Evolutionary conservation across 2,888 invertebrate species (phyloP), one percentile per base, ranked within the genome.

Genomic region (Boloria euphrosyne): DNA sequence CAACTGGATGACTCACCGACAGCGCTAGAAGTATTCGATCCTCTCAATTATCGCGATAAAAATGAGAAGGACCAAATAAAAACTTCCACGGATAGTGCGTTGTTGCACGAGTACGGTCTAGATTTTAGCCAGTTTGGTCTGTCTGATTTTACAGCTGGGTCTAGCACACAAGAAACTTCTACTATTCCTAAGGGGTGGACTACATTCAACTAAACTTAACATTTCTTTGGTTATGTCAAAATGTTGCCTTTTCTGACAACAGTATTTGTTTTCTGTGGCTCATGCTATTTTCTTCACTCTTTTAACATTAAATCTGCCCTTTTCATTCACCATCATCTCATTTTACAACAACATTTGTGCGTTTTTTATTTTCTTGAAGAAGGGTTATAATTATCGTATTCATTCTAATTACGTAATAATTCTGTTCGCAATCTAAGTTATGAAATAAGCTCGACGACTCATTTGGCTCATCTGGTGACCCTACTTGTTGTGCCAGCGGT

Each of bases 71-170:
- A 87, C 66, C 83, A 79, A 87, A 92, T 82, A 70, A 88, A 86
- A 75, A 75, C 80, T 4, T 83, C 88, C 5, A 81, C 89, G 67
- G 95, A 95, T 77, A 93, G 94, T 77, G 95, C 95, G 78, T 89
- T 96, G 64, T 90, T 96, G 71, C 94, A 95, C 76, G 96, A 96
- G 76, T 96, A 96, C 77, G 96, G 96, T 62, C 87, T 96, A 73
- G 95, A 96, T 84, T 95, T 96, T 73, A 90, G 90, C 72, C 85
- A 85, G 69, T 91, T 89, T 71, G 87, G 85, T 47, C 74, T 90
- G 80, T 90, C 93, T 73, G 93, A 93, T 71, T 89, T 92, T 70
- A 79, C 86, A 55, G 78, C 83, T 14, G 65, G 71, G 51, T 74
- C 85, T 44, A 84, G 82, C 69, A 68, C 78, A 13, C 76, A 77